A percentile compares a stretch with the other conserved stretches of the same genome.
These are phyloP conservation scores for Rhyzopertha dominica DNA, from an alignment of 1,140 invertebrate genomes.

Conservation along the genomic window DNA sequence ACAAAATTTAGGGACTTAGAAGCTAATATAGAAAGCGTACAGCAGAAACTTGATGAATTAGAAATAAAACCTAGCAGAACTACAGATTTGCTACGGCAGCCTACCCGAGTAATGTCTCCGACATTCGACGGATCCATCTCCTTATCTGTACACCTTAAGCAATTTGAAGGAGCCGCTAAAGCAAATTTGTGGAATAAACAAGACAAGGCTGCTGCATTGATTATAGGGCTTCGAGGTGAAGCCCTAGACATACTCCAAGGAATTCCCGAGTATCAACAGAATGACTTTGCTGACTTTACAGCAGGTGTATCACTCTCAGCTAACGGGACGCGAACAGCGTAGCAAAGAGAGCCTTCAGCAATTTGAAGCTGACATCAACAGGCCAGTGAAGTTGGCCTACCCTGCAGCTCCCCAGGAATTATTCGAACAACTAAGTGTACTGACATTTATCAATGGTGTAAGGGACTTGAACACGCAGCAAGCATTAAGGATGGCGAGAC, in stretches of 20 bases:
- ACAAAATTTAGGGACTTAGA: no score
- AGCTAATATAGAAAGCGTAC: no score
- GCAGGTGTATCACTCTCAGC: constrained; percentile 8
- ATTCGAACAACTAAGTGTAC: constrained; percentile 3
- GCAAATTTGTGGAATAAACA: constrained; percentile 9
- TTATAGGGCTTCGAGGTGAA: constrained; percentile 4
- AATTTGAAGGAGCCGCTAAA: constrained; percentile 11
- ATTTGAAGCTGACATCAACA: constrained; percentile 8
- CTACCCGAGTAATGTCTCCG: neutral
- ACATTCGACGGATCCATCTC: constrained; percentile 9
- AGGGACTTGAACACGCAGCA: constrained; percentile 4
- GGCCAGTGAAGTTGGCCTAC: constrained; percentile 3
- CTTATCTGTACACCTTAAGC: constrained; percentile 11
- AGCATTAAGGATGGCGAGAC: constrained; percentile 4
- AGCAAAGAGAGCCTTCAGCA: constrained; percentile 1
- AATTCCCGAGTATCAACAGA: constrained; percentile 2
- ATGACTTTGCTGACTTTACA: neutral
- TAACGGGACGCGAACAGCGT: constrained; percentile 3
- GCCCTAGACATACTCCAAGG: constrained; percentile 6
- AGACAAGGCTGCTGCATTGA: constrained; percentile 4
- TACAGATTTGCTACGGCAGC: no score
- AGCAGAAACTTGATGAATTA: no score
- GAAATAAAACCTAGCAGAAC: no score
- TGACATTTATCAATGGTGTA: constrained; percentile 9
- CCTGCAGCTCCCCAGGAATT: constrained; percentile 7